A percentile compares a stretch with the other conserved stretches of the same genome.
phyloP scores from a whole-genome alignment of 2,888 invertebrate species.

The Buathra laborator region DNA sequence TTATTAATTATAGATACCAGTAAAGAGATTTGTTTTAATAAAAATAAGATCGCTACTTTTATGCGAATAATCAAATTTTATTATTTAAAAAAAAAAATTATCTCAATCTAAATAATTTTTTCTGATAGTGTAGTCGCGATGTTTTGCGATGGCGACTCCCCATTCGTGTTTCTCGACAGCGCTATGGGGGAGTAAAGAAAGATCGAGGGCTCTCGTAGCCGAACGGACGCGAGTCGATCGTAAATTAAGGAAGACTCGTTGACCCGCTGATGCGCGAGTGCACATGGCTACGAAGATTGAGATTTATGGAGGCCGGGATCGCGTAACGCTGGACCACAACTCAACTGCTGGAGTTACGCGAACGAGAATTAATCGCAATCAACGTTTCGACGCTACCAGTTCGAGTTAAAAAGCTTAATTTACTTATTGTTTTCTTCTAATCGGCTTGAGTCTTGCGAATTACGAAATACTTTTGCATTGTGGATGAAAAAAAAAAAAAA shows the following conservation, averaged over 20 bases:
- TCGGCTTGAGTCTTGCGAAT: neutral
- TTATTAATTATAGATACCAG: too few species aligned
- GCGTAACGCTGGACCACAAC: slow-evolving; percentile 10
- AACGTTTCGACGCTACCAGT: neutral
- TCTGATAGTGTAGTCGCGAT: neutral
- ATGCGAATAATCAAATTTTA: neutral
- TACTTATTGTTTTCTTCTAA: slow-evolving; percentile 1
- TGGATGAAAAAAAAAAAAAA: neutral
- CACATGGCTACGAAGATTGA: slow-evolving; percentile 17
- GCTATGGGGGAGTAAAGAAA: slow-evolving; percentile 15
- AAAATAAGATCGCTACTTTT: too few species aligned
- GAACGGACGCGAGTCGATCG: slow-evolving; percentile 5
- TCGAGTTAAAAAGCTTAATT: slow-evolving; percentile 7
- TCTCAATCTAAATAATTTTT: neutral
- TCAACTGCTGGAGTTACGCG: slow-evolving; percentile 13
- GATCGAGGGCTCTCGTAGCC: slow-evolving; percentile 5
- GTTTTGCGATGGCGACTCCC: neutral
- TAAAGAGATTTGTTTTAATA: too few species aligned
- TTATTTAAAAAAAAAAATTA: slow-evolving; percentile 1
- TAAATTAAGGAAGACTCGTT: slow-evolving; percentile 23
- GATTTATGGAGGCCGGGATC: slow-evolving; percentile 18
- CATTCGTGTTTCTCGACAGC: slow-evolving; percentile 3
- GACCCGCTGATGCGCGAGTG: slow-evolving; percentile 27
- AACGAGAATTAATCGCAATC: slow-evolving; percentile 17
- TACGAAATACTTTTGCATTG: neutral